Evolutionary conservation across 2,888 invertebrate species (phyloP), one percentile per base, ranked within the genome.

Genomic region (Cheilosia pagana): DNA sequence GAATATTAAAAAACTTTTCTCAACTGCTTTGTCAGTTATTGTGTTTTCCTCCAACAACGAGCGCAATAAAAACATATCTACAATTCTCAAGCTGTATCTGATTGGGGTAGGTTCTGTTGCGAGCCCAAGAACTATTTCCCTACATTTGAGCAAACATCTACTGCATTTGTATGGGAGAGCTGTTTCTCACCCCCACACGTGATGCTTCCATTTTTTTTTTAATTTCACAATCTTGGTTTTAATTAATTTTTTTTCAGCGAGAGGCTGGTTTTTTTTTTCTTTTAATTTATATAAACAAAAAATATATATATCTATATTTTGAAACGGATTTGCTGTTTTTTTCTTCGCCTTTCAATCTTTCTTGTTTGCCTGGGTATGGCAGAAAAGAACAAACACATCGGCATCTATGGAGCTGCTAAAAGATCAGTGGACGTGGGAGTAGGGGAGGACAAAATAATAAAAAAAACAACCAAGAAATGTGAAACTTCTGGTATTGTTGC

Each of bases 1-100:
- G 83, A 74, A 79, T 83, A 83, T 83, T 83, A 83, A 83, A 83
- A 83, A 83, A 83, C 83, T 83, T 83, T 83, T 79, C 70, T 48
- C 74, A 78, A 83, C 72, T 52, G 59, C 59, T 67, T 52, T 41
- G 45, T 77, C 48, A 41, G 55, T 71, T 53, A 35, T 68, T 16
- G 19, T 67, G 5, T 55, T 52, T 41, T n/a, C 12, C 7, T 21
- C 25, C 14, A 28, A 10, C 21, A 63, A 57, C 48, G 55, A 63
- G 45, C n/a, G 31, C 50, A 10, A 65, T 50, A 65, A 70, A 67
- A 52, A 41, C 41, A 14, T 23, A 45, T 59, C 35, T 52, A 50
- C 25, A 3, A 28, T 35, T 48, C 67, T 68, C 72, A 83, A 78
- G 78, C 45, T 65, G 68, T 59, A 78, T 57, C 68, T 52, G 68